Percentiles rank a stretch among this genome's conserved stretches.
Evolutionary conservation across 37 sponge, comb jelly and placozoan genomes (phyloP).

Genomic region (Oopsacas minuta): DNA sequence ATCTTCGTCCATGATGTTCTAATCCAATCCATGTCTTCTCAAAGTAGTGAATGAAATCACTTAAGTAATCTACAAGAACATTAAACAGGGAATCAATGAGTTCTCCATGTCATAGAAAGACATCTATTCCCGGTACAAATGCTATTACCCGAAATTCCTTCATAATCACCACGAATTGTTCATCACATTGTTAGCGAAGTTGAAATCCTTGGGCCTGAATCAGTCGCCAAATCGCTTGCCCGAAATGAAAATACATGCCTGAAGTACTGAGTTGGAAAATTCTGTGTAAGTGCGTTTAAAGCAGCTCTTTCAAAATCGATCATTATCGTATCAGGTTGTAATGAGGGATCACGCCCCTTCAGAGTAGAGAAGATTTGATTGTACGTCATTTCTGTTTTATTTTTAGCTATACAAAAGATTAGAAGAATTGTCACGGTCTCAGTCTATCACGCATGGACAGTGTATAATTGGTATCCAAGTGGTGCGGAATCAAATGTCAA

Average conservation of each 20-base stretch:
- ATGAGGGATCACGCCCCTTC: too few species aligned
- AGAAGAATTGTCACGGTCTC: background rate
- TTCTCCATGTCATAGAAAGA: background rate
- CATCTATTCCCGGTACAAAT: background rate
- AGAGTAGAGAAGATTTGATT: background rate
- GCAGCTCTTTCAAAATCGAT: too few species aligned
- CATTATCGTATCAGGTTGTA: too few species aligned
- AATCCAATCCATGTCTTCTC: background rate
- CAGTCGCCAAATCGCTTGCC: conserved; percentile 3
- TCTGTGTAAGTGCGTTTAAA: background rate
- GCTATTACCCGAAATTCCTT: background rate
- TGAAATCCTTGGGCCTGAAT: background rate
- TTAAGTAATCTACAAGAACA: background rate
- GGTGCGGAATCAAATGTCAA: background rate
- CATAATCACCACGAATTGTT: background rate
- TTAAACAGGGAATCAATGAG: background rate
- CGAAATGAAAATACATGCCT: background rate
- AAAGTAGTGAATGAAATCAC: background rate
- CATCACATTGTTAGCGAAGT: background rate
- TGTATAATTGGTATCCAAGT: background rate
- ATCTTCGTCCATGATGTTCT: conserved; percentile 8
- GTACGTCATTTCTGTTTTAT: background rate
- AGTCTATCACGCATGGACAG: background rate
- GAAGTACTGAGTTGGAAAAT: background rate
- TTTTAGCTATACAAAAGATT: background rate